phyloP scores from a whole-genome alignment of 2,113 vertebrate genomes.

The Syngnathus floridae region DNA sequence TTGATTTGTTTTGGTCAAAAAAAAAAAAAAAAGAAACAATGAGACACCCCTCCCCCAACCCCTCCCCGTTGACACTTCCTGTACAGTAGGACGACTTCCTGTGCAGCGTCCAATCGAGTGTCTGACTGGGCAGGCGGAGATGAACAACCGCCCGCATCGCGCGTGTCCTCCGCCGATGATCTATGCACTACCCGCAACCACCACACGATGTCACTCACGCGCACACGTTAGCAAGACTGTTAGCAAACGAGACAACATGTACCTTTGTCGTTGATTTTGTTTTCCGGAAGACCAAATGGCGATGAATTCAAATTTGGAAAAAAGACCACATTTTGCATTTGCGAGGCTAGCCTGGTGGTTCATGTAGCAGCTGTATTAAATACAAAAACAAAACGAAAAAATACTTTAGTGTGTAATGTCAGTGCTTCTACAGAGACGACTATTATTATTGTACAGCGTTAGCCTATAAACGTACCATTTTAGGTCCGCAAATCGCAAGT shows the following conservation, averaged over 20 bases:
- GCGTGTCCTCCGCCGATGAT: conserved; percentile 31
- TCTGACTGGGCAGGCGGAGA: conserved; percentile 11
- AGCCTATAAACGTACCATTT: not conserved
- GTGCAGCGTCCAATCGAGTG: not conserved
- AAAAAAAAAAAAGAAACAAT: conserved; percentile 63
- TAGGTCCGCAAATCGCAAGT: not conserved
- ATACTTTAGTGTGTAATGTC: not conserved
- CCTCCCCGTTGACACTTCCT: conserved; percentile 51
- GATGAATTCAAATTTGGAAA: not conserved
- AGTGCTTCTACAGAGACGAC: not conserved
- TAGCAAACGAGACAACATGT: conserved; percentile 27
- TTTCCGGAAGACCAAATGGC: conserved; percentile 14
- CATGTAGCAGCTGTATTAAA: conserved; percentile 2
- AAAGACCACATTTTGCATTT: not conserved
- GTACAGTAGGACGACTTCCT: conserved; percentile 49
- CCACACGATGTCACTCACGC: conserved; percentile 57
- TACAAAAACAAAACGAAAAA: not conserved
- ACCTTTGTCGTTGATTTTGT: conserved; percentile 28
- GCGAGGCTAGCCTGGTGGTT: conserved; percentile 1
- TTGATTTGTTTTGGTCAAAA: conserved; percentile 48
- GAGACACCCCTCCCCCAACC: conserved; percentile 37
- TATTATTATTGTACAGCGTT: not conserved
- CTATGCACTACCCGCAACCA: conserved; percentile 58
- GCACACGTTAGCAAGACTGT: conserved; percentile 36
- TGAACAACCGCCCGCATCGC: conserved; percentile 31